Conservation (phyloP, 2,888 invertebrate genomes). For the Himalopsyche japonica region DNA sequence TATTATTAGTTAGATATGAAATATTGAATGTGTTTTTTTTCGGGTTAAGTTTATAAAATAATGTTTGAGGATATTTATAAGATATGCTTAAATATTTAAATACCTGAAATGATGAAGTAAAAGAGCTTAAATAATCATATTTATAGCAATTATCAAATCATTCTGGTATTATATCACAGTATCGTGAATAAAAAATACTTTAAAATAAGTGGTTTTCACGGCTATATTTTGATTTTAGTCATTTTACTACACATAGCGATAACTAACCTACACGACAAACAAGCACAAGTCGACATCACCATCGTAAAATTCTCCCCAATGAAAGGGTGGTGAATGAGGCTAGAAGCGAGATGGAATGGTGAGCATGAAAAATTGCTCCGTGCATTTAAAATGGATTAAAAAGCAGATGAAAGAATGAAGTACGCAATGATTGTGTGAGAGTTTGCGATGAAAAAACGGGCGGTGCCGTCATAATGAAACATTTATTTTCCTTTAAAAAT, state of each 20-base stretch:
- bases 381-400: slow-evolving; percentile 40
- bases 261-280: background rate
- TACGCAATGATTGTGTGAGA: slow-evolving; percentile 20
- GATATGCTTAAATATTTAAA: no score
- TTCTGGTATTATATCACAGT: no score
- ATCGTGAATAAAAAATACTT: no score
- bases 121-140: no score
- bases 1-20: no score
- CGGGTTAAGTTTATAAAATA: no score
- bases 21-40: no score
- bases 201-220: no score
- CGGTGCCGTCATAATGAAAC: background rate
- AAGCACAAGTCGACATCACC: background rate
- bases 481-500: slow-evolving; percentile 1
- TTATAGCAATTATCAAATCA: no score
- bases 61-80: no score
- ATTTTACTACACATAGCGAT: background rate
- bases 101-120: no score
- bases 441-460: slow-evolving; percentile 1
- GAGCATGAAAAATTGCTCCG: slow-evolving; percentile 35
- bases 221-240: background rate
- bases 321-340: background rate
- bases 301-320: background rate
- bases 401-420: slow-evolving; percentile 39
- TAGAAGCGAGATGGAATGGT: background rate